Percentiles rank a stretch among this genome's conserved stretches.
Conservation (phyloP, 2,797 vertebrate genomes). For the Takifugu ocellatus region DNA sequence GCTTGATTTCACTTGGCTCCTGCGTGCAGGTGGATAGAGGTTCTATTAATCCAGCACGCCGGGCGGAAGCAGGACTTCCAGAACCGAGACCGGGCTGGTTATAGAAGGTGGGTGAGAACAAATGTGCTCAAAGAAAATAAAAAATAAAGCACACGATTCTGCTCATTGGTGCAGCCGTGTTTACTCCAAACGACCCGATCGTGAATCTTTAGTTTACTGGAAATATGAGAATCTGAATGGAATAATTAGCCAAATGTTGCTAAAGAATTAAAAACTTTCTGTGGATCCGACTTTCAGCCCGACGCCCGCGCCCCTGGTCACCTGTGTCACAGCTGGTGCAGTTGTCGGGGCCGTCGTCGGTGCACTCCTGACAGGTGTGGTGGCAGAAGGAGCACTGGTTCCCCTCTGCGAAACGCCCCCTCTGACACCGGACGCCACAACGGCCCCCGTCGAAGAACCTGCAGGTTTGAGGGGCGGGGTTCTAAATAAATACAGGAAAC, state of each 20-base stretch:
- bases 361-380: slow-evolving; percentile 83
- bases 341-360: slow-evolving; percentile 78
- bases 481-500: slow-evolving; percentile 1
- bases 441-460: slow-evolving; percentile 82
- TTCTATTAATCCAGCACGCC: slow-evolving; percentile 11
- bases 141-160: no score
- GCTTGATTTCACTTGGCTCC: slow-evolving; percentile 23
- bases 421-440: slow-evolving; percentile 77
- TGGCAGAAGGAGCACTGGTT: slow-evolving; percentile 84
- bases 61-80: slow-evolving; percentile 3
- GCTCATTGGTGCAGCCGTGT: no score
- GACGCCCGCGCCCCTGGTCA: slow-evolving; percentile 39
- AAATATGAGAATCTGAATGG: no score
- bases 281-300: no score
- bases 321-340: slow-evolving; percentile 86
- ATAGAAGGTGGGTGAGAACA: neutral
- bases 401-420: slow-evolving; percentile 74
- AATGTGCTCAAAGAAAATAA: no score
- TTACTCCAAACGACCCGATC: no score
- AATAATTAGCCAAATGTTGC: no score
- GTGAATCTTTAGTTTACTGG: no score
- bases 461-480: slow-evolving; percentile 6
- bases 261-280: no score
- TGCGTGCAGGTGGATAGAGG: slow-evolving; percentile 21
- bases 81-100: neutral